Percentiles rank a stretch among this genome's conserved stretches.
phyloP scores from a whole-genome alignment of 2,797 vertebrate species.

The Macropus fuliginosus region DNA sequence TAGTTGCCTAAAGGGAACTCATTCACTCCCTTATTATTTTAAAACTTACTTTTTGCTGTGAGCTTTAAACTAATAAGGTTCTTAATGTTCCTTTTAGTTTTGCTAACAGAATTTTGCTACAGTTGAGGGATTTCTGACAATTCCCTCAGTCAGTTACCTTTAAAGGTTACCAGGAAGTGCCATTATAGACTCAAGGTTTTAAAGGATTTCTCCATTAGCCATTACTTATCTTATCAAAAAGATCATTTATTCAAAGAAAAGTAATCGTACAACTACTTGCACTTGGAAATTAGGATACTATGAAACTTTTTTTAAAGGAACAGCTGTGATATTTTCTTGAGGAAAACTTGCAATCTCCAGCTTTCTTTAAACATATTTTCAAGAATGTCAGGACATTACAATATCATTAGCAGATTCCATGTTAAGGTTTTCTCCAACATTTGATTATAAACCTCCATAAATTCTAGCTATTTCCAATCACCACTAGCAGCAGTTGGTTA shows the following conservation, averaged over 20 bases:
- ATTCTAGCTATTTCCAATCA: conserved; percentile 67
- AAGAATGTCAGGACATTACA: conserved; percentile 73
- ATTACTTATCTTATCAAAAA: conserved; percentile 61
- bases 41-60: conserved; percentile 49
- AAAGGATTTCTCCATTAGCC: conserved; percentile 52
- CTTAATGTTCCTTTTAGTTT: conserved; percentile 62
- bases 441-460: conserved; percentile 71
- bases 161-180: conserved; percentile 63
- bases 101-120: conserved; percentile 55
- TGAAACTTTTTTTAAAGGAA: conserved; percentile 52
- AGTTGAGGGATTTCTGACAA: conserved; percentile 59
- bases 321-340: conserved; percentile 70
- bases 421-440: conserved; percentile 69
- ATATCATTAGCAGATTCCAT: conserved; percentile 73
- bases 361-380: conserved; percentile 70
- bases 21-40: conserved; percentile 39
- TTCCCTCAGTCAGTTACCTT: conserved; percentile 66
- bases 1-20: conserved; percentile 31
- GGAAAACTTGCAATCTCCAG: conserved; percentile 66
- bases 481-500: conserved; percentile 49
- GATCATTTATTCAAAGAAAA: conserved; percentile 59
- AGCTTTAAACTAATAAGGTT: conserved; percentile 61
- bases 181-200: conserved; percentile 56
- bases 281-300: conserved; percentile 53
- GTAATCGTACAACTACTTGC: conserved; percentile 23